phyloP scores from a whole-genome alignment of 1,140 invertebrate species.

The Micrasema longulum region DNA sequence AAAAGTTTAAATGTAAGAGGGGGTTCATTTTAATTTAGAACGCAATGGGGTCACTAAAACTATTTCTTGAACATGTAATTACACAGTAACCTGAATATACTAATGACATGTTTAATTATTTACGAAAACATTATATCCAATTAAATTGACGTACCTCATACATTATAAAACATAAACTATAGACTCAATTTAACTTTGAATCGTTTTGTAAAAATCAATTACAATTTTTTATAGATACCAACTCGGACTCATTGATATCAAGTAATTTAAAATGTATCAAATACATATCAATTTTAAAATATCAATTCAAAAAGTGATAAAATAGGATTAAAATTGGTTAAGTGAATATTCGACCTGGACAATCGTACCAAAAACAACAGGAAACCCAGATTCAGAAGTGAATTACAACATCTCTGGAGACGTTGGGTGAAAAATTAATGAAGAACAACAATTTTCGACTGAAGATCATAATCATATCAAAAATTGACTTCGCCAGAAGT shows the following conservation, averaged over 20 bases:
- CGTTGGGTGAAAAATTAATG: too few species aligned
- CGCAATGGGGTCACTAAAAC: too few species aligned
- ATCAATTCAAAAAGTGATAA: conserved; percentile 33
- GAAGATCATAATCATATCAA: conserved; percentile 36
- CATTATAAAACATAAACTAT: too few species aligned
- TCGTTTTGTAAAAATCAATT: neutral
- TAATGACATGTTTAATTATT: too few species aligned
- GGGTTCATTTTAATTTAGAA: too few species aligned
- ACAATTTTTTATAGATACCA: conserved; percentile 18
- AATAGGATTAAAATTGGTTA: conserved; percentile 17
- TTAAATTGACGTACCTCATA: too few species aligned
- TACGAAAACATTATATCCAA: too few species aligned
- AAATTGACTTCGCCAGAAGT: conserved; percentile 16
- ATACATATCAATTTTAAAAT: conserved; percentile 36
- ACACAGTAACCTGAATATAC: too few species aligned
- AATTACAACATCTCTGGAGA: neutral
- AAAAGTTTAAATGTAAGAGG: too few species aligned
- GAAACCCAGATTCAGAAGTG: neutral
- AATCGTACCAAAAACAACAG: neutral
- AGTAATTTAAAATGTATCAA: conserved; percentile 31
- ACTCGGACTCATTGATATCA: too few species aligned
- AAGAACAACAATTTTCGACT: conserved; percentile 33
- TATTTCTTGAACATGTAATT: too few species aligned
- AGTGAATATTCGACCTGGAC: conserved; percentile 25
- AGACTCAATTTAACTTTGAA: neutral